phyloP scores from a whole-genome alignment of 1,140 invertebrate species.

The Apis mellifera region Amel_HAv3.1 CM009934.2:11251501-11252000 shows the following conservation, averaged over 20 bases:
- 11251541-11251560: neutral
- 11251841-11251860: conserved; percentile 9
- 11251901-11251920: conserved; percentile 3
- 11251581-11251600: neutral
- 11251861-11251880: neutral
- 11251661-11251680: neutral
- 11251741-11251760: neutral
- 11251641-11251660: neutral
- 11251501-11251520: neutral
- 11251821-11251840: conserved; percentile 18
- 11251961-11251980: conserved; percentile 44
- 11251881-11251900: conserved; percentile 37
- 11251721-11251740: neutral
- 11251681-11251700: neutral
- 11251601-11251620: conserved; percentile 42
- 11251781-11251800: conserved; percentile 61
- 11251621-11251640: conserved; percentile 26
- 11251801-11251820: conserved; percentile 60
- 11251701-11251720: neutral
- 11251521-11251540: neutral
- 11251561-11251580: neutral
- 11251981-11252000: conserved; percentile 57
- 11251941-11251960: conserved; percentile 32
- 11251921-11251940: conserved; percentile 39
- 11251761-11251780: conserved; percentile 6